A percentile compares a stretch with the other conserved stretches of the same genome.
Evolutionary conservation across 2,888 invertebrate species (phyloP).

Genomic region (Argyra leucocephala): DNA sequence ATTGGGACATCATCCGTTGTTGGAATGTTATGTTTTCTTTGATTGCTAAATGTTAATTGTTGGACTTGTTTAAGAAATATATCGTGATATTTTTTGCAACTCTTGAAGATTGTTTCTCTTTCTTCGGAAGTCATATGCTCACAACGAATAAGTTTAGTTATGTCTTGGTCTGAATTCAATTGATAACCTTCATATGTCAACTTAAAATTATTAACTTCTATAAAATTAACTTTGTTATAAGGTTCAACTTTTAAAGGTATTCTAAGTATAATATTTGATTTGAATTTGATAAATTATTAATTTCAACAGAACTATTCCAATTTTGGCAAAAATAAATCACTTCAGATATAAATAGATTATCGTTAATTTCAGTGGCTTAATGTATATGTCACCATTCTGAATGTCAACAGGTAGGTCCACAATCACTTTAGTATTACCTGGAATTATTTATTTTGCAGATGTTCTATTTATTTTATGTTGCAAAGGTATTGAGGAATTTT

Average conservation of each 20-base stretch:
- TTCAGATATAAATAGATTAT: too few relatives aligned
- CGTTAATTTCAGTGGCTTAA: too few relatives aligned
- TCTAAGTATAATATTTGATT: not conserved
- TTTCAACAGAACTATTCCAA: not conserved
- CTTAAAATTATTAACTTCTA: not conserved
- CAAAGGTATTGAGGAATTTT: too few relatives aligned
- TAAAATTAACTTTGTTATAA: not conserved
- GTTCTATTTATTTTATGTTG: not conserved
- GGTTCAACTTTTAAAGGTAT: not conserved
- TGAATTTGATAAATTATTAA: not conserved
- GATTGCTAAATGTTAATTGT: not conserved
- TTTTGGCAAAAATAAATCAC: not conserved
- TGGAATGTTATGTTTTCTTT: conserved; percentile 9
- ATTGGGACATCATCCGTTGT: conserved; percentile 11
- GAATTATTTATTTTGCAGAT: not conserved
- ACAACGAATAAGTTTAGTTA: conserved; percentile 1
- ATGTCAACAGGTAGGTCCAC: not conserved
- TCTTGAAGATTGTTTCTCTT: not conserved
- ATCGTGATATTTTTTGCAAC: not conserved
- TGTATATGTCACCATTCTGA: too few relatives aligned
- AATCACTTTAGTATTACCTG: not conserved
- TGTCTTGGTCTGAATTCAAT: not conserved
- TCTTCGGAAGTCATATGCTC: conserved; percentile 10
- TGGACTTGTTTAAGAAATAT: conserved; percentile 12
- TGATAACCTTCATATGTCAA: not conserved